phyloP scores from a whole-genome alignment of 1,140 invertebrate genomes.

The Diorhabda carinulata region DNA sequence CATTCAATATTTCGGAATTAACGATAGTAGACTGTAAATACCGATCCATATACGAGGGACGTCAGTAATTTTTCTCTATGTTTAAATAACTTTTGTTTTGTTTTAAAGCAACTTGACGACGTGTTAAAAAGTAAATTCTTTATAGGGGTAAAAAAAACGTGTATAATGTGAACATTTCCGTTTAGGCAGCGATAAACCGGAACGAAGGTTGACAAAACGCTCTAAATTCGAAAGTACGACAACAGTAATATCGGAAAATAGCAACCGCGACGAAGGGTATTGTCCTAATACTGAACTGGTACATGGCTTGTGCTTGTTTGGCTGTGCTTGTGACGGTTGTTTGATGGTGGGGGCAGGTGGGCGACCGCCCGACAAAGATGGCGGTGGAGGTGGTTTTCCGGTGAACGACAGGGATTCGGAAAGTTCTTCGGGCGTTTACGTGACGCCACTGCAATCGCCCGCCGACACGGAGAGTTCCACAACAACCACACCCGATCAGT shows the following conservation, averaged over 20 bases:
- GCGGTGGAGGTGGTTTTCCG: constrained; percentile 16
- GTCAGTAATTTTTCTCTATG: too few species aligned
- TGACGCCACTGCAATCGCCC: constrained; percentile 34
- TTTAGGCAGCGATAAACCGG: not conserved
- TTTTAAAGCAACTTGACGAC: too few species aligned
- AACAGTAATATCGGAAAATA: constrained; percentile 8
- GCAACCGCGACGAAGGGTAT: constrained; percentile 16
- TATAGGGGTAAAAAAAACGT: not conserved
- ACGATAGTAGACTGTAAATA: too few species aligned
- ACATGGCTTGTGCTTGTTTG: constrained; percentile 37
- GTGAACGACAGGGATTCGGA: constrained; percentile 23
- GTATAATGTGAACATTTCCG: constrained; percentile 10
- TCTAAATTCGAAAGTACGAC: constrained; percentile 1
- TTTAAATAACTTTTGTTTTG: too few species aligned
- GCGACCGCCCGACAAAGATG: constrained; percentile 35
- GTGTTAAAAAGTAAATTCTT: too few species aligned
- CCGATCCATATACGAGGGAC: too few species aligned
- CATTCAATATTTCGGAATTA: too few species aligned
- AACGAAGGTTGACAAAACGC: not conserved
- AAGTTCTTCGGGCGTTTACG: constrained; percentile 28
- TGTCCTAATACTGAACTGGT: constrained; percentile 19
- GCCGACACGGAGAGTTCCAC: constrained; percentile 27
- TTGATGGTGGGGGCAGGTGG: constrained; percentile 38
- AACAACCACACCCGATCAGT: constrained; percentile 26
- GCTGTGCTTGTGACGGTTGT: constrained; percentile 40